Evolutionary conservation across 2,113 vertebrate genomes (phyloP), one percentile per base, ranked within the genome.

Genomic region (Myotis yumanensis): DNA sequence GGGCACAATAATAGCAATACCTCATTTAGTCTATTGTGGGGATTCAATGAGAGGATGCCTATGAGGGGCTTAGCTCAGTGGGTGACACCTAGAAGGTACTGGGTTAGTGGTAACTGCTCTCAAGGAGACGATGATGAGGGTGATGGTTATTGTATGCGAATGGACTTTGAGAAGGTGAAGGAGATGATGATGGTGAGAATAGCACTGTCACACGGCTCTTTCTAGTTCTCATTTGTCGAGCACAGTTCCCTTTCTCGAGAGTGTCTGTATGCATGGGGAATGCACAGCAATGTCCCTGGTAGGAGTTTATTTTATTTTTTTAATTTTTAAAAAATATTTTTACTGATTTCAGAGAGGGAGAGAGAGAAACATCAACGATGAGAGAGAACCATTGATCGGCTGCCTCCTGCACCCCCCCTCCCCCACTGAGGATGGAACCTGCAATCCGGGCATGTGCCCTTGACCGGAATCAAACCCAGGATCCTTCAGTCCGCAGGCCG

Each of bases 91-190:
- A 30, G 11, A 7, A 40, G 62, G 37, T 51, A 15, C n/a, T 81
- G 69, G 25, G 3, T 32, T 40, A 30, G 52, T 14, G 37, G 75
- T 4, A 0, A n/a, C 28, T 40, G 16, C 54, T 51, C 72, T 73
- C 7, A 1, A 1, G 5, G 18, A 4, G 64, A 20, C 2, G 37
- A 10, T 22, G 20, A 28, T 9, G 43, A 4, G 14, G 37, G 4
- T 30, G 68, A 11, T 14, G 73, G 30, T 16, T 1, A 5, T 54
- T 51, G 48, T 15, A 15, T 0, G 1, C 2, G 17, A 30, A 11
- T 1, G 15, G 7, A 30, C 28, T 28, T 35, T 15, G 35, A 25
- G 54, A 80, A 64, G n/a, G 51, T 73, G 1, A 25, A 84, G 68
- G 54, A 68, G 54, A 5, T 37, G 89, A n/a, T 59, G 35, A 62